Evolutionary conservation across 2,888 invertebrate genomes (phyloP).

Genomic region (Thyatira batis): DNA sequence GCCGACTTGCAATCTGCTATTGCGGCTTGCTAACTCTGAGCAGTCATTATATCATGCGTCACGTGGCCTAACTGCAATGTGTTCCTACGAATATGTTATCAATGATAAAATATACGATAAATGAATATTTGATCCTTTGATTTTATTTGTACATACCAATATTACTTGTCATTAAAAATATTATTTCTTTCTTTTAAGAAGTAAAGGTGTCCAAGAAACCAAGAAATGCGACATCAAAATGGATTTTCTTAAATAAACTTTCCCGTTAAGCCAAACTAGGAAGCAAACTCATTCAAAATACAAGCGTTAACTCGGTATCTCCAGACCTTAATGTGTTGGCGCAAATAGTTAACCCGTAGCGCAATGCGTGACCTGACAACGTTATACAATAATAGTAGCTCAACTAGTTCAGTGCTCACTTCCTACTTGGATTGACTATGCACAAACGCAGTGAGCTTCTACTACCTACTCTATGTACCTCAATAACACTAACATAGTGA

Average conservation of each 20-base stretch:
- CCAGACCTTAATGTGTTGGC: not conserved
- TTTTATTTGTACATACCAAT: no score
- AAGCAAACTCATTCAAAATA: not conserved
- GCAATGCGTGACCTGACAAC: not conserved
- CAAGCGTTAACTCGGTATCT: not conserved
- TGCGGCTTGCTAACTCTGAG: not conserved
- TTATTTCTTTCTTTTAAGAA: no score
- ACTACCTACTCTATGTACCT: not conserved
- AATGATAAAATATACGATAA: not conserved
- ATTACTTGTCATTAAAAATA: no score
- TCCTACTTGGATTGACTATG: constrained; percentile 1
- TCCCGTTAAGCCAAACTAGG: not conserved
- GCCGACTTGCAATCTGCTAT: not conserved
- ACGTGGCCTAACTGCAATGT: not conserved
- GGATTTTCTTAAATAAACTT: not conserved
- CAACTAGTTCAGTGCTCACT: not conserved
- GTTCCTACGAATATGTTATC: not conserved
- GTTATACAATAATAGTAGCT: not conserved
- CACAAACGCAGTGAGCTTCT: not conserved
- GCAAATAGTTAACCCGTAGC: not conserved
- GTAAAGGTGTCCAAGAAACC: no score
- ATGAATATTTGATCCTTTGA: no score
- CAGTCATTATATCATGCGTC: not conserved
- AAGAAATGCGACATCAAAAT: not conserved
- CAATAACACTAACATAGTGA: not conserved